Conservation (phyloP, 2,888 invertebrate species). For the Microplitis deprimator region DNA sequence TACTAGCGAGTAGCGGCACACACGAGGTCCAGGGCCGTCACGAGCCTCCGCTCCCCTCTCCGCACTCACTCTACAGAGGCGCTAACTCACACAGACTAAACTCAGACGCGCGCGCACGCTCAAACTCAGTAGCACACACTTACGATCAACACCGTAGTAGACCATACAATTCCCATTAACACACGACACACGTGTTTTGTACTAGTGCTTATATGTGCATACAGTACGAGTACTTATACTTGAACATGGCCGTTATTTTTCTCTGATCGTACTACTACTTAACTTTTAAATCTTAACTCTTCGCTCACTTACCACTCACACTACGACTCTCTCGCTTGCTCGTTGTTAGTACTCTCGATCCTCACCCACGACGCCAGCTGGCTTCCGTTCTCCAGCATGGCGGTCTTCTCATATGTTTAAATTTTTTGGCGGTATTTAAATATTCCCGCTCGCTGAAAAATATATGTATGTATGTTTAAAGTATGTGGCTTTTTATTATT, state of each 20-base stretch:
- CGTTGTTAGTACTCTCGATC: constrained; percentile 29
- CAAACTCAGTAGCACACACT: constrained; percentile 1
- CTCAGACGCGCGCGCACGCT: background rate
- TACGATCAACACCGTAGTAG: background rate
- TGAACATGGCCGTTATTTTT: constrained; percentile 20
- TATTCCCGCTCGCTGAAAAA: constrained; percentile 20
- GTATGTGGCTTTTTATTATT: no score
- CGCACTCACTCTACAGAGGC: background rate
- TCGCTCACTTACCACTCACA: constrained; percentile 10
- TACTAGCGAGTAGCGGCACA: constrained; percentile 48
- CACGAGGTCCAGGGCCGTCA: constrained; percentile 59
- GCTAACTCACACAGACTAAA: constrained; percentile 1
- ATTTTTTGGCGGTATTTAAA: constrained; percentile 30
- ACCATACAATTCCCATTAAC: constrained; percentile 16
- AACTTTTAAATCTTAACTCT: constrained; percentile 5
- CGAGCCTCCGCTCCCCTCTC: constrained; percentile 44
- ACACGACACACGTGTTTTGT: background rate
- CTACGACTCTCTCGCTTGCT: constrained; percentile 19
- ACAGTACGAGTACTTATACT: background rate
- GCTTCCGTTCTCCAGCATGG: constrained; percentile 30
- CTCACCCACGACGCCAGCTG: constrained; percentile 34
- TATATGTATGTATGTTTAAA: no score
- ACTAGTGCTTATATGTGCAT: background rate
- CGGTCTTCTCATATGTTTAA: constrained; percentile 19
- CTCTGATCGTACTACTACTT: constrained; percentile 13